phyloP scores from a whole-genome alignment of 2,888 invertebrate species.

The Phorcus lineatus region DNA sequence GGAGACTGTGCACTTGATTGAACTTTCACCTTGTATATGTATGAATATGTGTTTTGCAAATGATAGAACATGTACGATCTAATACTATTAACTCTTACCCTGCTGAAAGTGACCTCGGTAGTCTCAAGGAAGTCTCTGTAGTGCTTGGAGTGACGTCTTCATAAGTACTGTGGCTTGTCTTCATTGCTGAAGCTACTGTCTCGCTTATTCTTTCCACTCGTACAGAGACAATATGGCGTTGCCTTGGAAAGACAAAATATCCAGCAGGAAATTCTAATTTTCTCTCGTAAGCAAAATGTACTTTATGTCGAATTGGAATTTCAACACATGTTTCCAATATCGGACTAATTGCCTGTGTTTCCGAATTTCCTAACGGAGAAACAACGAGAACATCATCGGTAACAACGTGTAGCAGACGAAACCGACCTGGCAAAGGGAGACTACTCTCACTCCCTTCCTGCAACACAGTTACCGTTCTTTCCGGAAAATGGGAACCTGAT shows the following conservation, averaged over 20 bases:
- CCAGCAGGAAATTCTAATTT: constrained; percentile 58
- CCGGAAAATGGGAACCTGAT: neutral
- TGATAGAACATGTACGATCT: too few relatives aligned
- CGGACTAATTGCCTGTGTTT: constrained; percentile 32
- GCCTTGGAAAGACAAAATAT: constrained; percentile 56
- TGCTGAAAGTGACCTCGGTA: neutral
- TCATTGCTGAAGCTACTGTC: constrained; percentile 46
- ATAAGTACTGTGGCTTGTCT: constrained; percentile 50
- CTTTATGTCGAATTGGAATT: constrained; percentile 53
- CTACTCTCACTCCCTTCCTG: constrained; percentile 40
- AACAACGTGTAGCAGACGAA: constrained; percentile 49
- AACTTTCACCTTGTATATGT: too few relatives aligned
- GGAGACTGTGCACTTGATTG: too few relatives aligned
- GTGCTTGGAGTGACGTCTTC: constrained; percentile 24
- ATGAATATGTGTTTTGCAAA: too few relatives aligned
- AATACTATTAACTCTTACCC: neutral
- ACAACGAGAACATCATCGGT: constrained; percentile 51
- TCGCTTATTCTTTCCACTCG: constrained; percentile 51
- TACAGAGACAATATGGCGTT: constrained; percentile 39
- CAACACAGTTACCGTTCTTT: constrained; percentile 19
- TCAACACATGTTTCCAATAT: constrained; percentile 50
- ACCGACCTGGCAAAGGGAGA: constrained; percentile 46
- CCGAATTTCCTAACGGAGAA: constrained; percentile 43
- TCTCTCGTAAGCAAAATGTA: constrained; percentile 48
- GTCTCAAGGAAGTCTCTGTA: neutral